Evolutionary conservation across 2,888 invertebrate species (phyloP).

Genomic region (Trissolcus brochymenae): DNA sequence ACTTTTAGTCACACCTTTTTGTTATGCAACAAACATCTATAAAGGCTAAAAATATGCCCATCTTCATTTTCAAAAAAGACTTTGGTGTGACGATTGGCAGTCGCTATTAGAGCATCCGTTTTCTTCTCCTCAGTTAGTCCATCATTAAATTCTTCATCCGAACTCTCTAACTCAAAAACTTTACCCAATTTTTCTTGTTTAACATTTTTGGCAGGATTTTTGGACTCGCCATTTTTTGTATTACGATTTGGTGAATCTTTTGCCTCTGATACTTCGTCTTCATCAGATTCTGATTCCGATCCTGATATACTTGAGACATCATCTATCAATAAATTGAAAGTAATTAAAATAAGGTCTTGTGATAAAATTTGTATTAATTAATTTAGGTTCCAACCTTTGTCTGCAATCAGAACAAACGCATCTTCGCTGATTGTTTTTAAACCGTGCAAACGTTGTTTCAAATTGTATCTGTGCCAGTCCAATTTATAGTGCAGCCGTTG

Average conservation of each 20-base stretch:
- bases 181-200: constrained; percentile 62
- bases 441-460: constrained; percentile 84
- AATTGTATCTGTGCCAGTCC: constrained; percentile 91
- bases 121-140: constrained; percentile 64
- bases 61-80: constrained; percentile 84
- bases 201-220: constrained; percentile 53
- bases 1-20: constrained; percentile 81
- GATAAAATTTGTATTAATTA: background rate
- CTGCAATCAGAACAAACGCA: constrained; percentile 78
- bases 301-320: constrained; percentile 83
- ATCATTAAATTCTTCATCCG: constrained; percentile 67
- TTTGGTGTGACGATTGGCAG: constrained; percentile 82
- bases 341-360: too few relatives aligned
- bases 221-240: constrained; percentile 50
- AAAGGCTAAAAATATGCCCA: constrained; percentile 85
- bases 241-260: constrained; percentile 69
- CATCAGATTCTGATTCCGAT: constrained; percentile 78
- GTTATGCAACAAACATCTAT: constrained; percentile 84
- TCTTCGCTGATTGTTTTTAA: constrained; percentile 79
- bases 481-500: constrained; percentile 87
- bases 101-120: constrained; percentile 62
- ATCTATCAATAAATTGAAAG: constrained; percentile 71
- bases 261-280: constrained; percentile 70
- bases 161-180: constrained; percentile 63
- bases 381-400: constrained; percentile 64